Evolutionary conservation across 2,888 invertebrate species (phyloP), one percentile per base, ranked within the genome.

Genomic region (Azorinus chamasolen): DNA sequence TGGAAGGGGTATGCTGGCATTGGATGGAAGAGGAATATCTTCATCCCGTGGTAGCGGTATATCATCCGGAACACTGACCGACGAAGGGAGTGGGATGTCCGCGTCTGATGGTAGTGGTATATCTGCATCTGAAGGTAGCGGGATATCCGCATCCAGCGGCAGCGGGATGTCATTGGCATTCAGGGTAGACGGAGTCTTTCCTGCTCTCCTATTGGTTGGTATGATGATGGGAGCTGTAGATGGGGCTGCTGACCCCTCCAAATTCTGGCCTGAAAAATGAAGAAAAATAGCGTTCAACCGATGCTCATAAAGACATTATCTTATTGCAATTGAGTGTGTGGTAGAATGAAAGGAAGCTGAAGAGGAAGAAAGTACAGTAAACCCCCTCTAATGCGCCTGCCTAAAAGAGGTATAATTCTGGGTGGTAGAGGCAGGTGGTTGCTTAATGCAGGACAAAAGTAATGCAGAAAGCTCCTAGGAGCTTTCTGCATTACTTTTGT

Each of bases 1-100:
- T 27, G 80, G 80, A 27, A 80, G 54, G 14, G 80, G 80, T 41
- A 76, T 80, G 39, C 50, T 62, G 16, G 69, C 73, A 73, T 73
- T 59, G 12, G 62, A 58, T 27, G 80, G 80, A 3, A 80, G 45
- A 0, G 80, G 80, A 51, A 80, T 80, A 41, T 80, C 80, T 8
- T 76, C 73, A 66, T 70, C 63, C n/a, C 59, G 64, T 32, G 80
- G 80, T 8, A 80, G 45, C 1, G 80, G 80, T 43, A 80, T 80
- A 53, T 77, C 73, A 22, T 69, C 75, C 32, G 32, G 32, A 4
- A 32, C 5, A 32, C 32, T 32, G 39, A 54, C 64, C 12, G 39
- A 48, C 39, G 55, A 18, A 1, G 43, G 72, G 66, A 50, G 72
- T 77, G 39, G 39, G 71, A 39, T 68, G 53, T 16, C 41, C 14